phyloP scores from a whole-genome alignment of 2,888 invertebrate genomes.

The Rotaria sp. region DNA sequence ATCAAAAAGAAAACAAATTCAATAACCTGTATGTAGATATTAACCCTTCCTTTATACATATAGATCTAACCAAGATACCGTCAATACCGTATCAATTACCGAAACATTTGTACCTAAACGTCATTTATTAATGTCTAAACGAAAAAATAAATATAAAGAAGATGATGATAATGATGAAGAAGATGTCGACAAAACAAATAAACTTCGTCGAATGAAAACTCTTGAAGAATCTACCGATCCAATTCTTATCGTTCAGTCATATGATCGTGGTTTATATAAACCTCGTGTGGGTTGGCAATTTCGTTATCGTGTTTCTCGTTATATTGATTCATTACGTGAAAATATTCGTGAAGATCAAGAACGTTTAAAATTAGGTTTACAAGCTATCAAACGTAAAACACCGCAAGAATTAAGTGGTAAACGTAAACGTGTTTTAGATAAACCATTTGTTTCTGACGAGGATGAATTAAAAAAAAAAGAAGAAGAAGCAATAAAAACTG shows the following conservation, averaged over 20 bases:
- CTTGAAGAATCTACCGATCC: background rate
- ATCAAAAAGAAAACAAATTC: background rate
- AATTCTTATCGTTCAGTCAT: background rate
- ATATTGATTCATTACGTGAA: constrained; percentile 28
- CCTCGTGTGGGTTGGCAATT: constrained; percentile 38
- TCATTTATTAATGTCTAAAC: background rate
- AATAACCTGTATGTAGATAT: background rate
- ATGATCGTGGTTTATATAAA: constrained; percentile 27
- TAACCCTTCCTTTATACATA: constrained; percentile 9
- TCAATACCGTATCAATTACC: background rate
- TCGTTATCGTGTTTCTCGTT: constrained; percentile 36
- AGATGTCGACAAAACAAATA: background rate
- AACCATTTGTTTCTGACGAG: background rate
- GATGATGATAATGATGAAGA: background rate
- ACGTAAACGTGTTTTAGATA: background rate
- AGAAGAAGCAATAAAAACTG: background rate
- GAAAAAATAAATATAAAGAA: background rate
- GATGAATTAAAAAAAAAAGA: background rate
- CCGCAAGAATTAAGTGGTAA: constrained; percentile 5
- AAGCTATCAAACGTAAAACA: constrained; percentile 24
- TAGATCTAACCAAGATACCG: background rate
- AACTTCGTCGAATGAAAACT: background rate
- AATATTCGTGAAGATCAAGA: constrained; percentile 30
- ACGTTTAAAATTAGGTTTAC: constrained; percentile 23
- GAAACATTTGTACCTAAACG: constrained; percentile 8